phyloP scores from a whole-genome alignment of 2,797 vertebrate species.

The Coreius guichenoti region DNA sequence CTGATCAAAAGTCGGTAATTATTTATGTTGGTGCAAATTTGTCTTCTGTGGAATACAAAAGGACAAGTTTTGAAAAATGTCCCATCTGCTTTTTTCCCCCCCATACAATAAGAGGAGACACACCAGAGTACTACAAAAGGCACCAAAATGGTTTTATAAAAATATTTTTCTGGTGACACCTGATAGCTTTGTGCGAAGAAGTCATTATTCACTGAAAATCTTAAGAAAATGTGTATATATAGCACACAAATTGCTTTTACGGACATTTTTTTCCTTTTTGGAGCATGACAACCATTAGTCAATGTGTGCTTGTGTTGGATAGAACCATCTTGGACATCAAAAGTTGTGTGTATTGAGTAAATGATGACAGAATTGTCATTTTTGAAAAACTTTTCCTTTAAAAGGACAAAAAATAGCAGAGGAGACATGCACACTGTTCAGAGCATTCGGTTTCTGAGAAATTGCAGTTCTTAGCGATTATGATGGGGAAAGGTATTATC shows the following conservation, averaged over 20 bases:
- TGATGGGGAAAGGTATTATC: constrained; percentile 57
- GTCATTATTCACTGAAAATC: not conserved
- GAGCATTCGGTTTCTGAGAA: not conserved
- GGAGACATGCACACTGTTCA: not conserved
- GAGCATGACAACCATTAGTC: not conserved
- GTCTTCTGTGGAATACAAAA: not conserved
- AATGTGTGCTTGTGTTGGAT: not conserved
- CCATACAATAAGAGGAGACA: not conserved
- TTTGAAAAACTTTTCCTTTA: not conserved
- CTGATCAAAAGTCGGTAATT: not conserved
- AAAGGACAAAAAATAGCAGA: not conserved
- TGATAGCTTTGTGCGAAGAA: not conserved
- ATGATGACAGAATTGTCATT: not conserved
- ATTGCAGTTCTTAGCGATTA: not conserved
- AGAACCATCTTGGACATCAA: not conserved
- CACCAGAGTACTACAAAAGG: not conserved
- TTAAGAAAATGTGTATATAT: not conserved
- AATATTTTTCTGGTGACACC: not conserved
- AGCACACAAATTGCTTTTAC: not conserved
- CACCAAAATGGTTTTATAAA: not conserved
- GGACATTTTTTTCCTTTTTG: not conserved
- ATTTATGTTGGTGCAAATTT: not conserved
- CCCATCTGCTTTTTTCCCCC: not conserved
- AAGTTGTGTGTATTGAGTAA: not conserved
- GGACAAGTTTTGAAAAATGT: not conserved